Conservation (phyloP, 2,113 vertebrate species). For the Guaruba guarouba region DNA sequence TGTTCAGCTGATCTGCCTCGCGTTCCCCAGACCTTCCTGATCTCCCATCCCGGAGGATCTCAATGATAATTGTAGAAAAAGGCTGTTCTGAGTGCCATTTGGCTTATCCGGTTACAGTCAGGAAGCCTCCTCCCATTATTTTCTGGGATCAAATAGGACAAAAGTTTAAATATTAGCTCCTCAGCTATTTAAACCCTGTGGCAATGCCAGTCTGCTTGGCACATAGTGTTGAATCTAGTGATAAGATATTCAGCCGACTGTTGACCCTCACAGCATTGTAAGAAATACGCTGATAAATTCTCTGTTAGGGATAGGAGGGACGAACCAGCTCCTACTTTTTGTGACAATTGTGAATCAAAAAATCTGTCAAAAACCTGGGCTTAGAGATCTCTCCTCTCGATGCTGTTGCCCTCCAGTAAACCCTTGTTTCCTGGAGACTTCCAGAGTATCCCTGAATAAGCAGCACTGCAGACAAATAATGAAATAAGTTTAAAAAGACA, state of each 20-base stretch:
- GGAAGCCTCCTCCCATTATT: constrained; percentile 54
- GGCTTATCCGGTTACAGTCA: constrained; percentile 39
- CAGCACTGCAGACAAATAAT: neutral
- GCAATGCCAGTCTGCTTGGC: constrained; percentile 9
- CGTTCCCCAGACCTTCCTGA: neutral
- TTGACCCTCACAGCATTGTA: neutral
- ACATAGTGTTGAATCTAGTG: neutral
- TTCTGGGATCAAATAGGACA: constrained; percentile 37
- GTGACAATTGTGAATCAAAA: neutral
- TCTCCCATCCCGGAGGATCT: neutral
- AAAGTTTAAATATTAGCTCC: constrained; percentile 71
- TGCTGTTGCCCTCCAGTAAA: neutral
- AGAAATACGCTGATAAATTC: constrained; percentile 15
- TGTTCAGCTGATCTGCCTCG: neutral
- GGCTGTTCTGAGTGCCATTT: neutral
- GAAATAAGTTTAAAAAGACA: neutral
- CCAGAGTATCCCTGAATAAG: neutral
- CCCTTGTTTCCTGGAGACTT: neutral
- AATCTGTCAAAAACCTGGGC: neutral
- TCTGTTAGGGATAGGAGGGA: neutral
- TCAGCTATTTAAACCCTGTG: constrained; percentile 39
- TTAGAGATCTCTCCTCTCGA: neutral
- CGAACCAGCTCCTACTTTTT: neutral
- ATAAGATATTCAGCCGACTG: neutral
- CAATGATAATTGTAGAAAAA: neutral